phyloP scores from a whole-genome alignment of 1,140 invertebrate genomes.

The Ips typographus region DNA sequence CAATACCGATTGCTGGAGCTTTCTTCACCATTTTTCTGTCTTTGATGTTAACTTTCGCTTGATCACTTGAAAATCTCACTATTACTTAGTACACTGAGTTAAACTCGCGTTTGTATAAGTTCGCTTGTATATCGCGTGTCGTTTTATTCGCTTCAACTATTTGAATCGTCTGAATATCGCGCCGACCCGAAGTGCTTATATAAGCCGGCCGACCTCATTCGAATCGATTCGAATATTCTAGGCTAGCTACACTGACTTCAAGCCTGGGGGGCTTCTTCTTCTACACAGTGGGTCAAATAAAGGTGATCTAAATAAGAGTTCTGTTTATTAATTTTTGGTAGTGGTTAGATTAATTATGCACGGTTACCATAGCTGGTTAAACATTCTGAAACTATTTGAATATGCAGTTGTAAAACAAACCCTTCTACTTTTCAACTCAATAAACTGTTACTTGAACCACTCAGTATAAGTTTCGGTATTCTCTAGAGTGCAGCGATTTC shows the following conservation, averaged over 20 bases:
- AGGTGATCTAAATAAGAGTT: slow-evolving; percentile 1
- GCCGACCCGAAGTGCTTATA: neutral
- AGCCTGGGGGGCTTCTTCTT: too few species aligned
- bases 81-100: neutral
- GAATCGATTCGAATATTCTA: slow-evolving; percentile 10
- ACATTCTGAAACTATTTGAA: neutral
- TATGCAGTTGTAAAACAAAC: neutral
- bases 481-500: neutral
- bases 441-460: neutral
- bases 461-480: neutral
- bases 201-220: neutral
- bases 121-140: neutral
- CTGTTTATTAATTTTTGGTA: neutral
- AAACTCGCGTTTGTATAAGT: neutral
- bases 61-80: neutral
- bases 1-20: too few species aligned
- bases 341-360: neutral
- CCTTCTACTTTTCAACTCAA: neutral
- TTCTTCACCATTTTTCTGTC: slow-evolving; percentile 15
- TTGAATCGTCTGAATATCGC: neutral
- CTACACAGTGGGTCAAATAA: slow-evolving; percentile 4
- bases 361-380: neutral
- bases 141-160: slow-evolving; percentile 6
- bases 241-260: neutral
- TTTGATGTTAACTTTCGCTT: slow-evolving; percentile 6